Base-by-base conservation (phyloP, 2,797 vertebrate genomes). In the Pseudochromis fuscus region DNA sequence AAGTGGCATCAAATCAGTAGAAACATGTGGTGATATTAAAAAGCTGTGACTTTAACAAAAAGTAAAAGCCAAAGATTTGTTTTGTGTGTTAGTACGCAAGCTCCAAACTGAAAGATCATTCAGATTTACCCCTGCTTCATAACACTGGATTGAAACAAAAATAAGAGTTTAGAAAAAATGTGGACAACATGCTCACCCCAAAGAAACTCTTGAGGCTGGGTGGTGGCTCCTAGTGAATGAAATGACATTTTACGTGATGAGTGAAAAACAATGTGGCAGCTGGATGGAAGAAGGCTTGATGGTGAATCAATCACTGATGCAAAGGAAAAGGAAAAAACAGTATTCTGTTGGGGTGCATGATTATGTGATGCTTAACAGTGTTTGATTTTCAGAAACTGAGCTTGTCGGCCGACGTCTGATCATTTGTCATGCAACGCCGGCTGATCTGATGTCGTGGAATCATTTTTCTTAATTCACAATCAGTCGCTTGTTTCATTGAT, bases 211-310 rank as follows among this genome's bases (percentile, higher is more conserved):
- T 93, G 25, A 90, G 65, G 80, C 3, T 58, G 38, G 83, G 71
- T 15, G 88, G 87, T 27, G 88, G 81, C 76, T 92, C 87, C 92
- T 91, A 71, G 71, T 84, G 72, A 82, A 86, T 35, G 55, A 71
- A 73, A 87, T n/a, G 13, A 81, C 53, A 84, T 56, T 5, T 51
- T 31, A 79, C 2, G 65, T 55, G 46, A 66, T 53, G 72, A 82
- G 80, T 46, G 18, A 40, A 46, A 77, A 61, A 68, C 51, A 71
- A 44, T 35, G 19, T 63, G 25, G 18, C 4, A 62, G 52, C 7
- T 23, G 42, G 1, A 57, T 57, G 11, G 10, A 10, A 38, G 33
- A 38, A 27, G 6, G 28, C 3, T n/a, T 13, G 27, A 83, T 71
- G 50, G 55, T 5, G 23, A 48, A 67, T 48, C 7, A 79, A 84